Conservation (phyloP, 92 coral and sea anemone species). For the Siderastrea radians region DNA sequence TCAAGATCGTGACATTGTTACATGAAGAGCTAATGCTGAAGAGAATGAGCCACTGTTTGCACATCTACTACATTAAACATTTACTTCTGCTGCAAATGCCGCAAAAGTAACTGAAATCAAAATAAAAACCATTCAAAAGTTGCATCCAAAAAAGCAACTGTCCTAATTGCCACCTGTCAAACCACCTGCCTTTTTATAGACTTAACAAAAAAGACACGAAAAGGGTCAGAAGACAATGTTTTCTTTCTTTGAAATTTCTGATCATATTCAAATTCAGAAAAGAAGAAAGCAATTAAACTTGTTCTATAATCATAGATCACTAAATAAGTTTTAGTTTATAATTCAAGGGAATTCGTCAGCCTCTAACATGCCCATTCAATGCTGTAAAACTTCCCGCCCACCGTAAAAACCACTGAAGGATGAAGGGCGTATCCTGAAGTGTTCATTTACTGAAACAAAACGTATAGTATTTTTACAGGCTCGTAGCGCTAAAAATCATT, state of each 20-base stretch:
- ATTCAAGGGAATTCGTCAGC: background rate
- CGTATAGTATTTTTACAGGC: background rate
- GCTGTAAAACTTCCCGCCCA: background rate
- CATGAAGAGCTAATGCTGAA: no score
- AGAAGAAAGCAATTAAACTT: background rate
- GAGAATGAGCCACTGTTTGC: no score
- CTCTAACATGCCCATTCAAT: background rate
- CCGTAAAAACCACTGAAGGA: background rate
- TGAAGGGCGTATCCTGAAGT: background rate
- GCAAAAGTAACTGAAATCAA: background rate
- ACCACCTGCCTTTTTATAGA: slow-evolving; percentile 27
- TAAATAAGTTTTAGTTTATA: background rate
- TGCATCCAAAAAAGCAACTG: background rate
- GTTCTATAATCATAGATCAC: background rate
- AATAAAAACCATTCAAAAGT: background rate
- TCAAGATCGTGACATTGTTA: background rate
- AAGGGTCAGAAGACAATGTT: background rate
- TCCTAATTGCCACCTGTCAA: slow-evolving; percentile 32
- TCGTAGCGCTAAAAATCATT: background rate
- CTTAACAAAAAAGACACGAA: background rate
- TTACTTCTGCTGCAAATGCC: no score
- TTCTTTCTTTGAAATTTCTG: no score
- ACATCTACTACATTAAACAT: no score
- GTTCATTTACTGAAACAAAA: background rate
- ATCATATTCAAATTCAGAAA: background rate